Evolutionary conservation across 2,888 invertebrate species (phyloP).

Genomic region (Phortica okadai): DNA sequence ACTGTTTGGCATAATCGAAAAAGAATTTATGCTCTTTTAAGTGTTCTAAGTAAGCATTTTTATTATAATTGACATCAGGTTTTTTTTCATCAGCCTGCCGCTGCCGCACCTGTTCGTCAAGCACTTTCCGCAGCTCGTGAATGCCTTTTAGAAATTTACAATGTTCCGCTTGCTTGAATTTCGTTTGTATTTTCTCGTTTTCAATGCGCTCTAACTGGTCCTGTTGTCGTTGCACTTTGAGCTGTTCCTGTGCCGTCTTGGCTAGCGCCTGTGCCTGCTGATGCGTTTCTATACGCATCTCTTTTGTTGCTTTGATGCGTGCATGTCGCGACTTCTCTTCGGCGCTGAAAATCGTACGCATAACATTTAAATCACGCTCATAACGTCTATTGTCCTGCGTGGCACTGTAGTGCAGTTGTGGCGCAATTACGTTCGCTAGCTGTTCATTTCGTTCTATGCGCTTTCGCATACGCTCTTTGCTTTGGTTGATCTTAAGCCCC

Average conservation of each 20-base stretch:
- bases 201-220: neutral
- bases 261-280: slow-evolving; percentile 62
- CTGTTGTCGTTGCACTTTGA: slow-evolving; percentile 39
- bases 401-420: slow-evolving; percentile 76
- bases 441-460: slow-evolving; percentile 76
- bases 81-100: slow-evolving; percentile 57
- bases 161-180: slow-evolving; percentile 53
- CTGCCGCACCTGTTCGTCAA: slow-evolving; percentile 60
- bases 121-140: slow-evolving; percentile 44
- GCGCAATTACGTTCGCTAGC: slow-evolving; percentile 77
- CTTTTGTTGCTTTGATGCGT: slow-evolving; percentile 62
- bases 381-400: slow-evolving; percentile 77
- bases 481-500: slow-evolving; percentile 68
- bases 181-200: slow-evolving; percentile 53
- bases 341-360: slow-evolving; percentile 73
- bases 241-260: slow-evolving; percentile 52
- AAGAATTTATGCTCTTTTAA: slow-evolving; percentile 62
- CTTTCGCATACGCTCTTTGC: slow-evolving; percentile 75
- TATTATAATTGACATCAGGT: slow-evolving; percentile 59
- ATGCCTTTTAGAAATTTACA: slow-evolving; percentile 51
- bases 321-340: slow-evolving; percentile 69
- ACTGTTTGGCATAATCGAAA: slow-evolving; percentile 57
- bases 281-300: slow-evolving; percentile 67
- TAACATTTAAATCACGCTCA: slow-evolving; percentile 78
- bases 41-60: slow-evolving; percentile 55